These are phyloP conservation scores for Agrotis segetum DNA, from an alignment of 2,888 invertebrate species.

Conservation along the genomic window DNA sequence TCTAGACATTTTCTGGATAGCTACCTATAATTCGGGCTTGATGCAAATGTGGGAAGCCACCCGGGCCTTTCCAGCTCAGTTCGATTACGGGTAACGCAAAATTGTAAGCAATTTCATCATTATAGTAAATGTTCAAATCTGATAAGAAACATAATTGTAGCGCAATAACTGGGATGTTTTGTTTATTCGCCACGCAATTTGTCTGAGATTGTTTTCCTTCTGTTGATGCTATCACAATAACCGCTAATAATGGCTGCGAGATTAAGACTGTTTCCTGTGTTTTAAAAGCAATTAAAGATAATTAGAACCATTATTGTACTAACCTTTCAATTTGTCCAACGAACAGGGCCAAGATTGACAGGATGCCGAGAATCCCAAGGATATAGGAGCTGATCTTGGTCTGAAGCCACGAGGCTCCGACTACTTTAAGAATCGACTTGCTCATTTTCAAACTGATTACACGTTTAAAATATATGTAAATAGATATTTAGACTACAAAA, in stretches of 20 bases:
- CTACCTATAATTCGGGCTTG: too few relatives aligned
- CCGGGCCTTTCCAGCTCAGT: too few relatives aligned
- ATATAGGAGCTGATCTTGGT: conserved; percentile 94
- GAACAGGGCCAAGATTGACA: conserved; percentile 93
- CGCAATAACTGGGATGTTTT: conserved; percentile 33
- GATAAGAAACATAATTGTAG: conserved; percentile 45
- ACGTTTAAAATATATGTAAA: conserved; percentile 58
- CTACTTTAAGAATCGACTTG: conserved; percentile 94
- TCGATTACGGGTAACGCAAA: conserved; percentile 7
- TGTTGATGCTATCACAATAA: conserved; percentile 32
- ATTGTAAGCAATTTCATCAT: conserved; percentile 30
- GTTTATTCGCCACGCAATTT: conserved; percentile 46
- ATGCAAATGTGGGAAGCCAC: too few relatives aligned
- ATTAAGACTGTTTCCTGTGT: conserved; percentile 41
- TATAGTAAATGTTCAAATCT: conserved; percentile 16
- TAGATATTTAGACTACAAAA: conserved; percentile 82
- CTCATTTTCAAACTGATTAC: conserved; percentile 76
- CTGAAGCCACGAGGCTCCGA: conserved; percentile 95
- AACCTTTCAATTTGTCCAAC: conserved; percentile 93
- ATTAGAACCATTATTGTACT: conserved; percentile 59
- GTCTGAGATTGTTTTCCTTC: conserved; percentile 28
- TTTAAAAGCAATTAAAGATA: conserved; percentile 26
- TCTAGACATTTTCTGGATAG: too few relatives aligned
- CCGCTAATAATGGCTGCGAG: conserved; percentile 7
- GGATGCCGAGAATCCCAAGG: conserved; percentile 92